Evolutionary conservation across 2,113 vertebrate species (phyloP), one percentile per base, ranked within the genome.

Genomic region (Plotosus lineatus): DNA sequence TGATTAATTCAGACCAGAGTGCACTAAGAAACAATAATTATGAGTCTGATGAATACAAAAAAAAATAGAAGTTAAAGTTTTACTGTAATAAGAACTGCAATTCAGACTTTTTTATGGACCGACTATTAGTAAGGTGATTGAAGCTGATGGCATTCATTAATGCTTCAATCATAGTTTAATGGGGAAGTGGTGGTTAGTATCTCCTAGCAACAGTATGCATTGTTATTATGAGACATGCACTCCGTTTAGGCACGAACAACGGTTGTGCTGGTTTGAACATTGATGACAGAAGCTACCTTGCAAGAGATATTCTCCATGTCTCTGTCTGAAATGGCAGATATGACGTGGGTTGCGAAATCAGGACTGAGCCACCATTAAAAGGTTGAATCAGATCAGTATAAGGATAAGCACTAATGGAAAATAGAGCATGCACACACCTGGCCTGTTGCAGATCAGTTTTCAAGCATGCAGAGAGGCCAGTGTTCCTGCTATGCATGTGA

Each of bases 131-230:
- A 80, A 82, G 82, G 68, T 68, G 55, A 63, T 81, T 63, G 71
- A 81, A 84, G 82, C 60, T 77, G 55, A 65, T 84, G 82, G 61
- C 85, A 87, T 82, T 88, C 65, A 84, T 87, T 85, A 84, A 76
- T 11, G 11, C 26, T 53, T 82, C 53, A 17, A 81, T 80, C 79
- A 40, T 61, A 84, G 74, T 82, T 84, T 82, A 85, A 69, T 73
- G 38, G 51, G 42, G 19, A 53, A 73, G 78, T 82, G 58, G 58
- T 72, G 42, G 74, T 76, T 83, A 44, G 8, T 11, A 61, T 85
- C 38, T 81, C 85, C 71, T 82, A 86, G 84, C 85, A 85, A 85
- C 84, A 31, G 60, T 33, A 60, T 55, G 42, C 74, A 42, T 78
- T 61, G 44, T 51, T 77, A 50, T 36, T 65, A 66, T 80, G n/a